Base-by-base conservation (phyloP, 23 tunicate species). In the Styela plicata region DNA sequence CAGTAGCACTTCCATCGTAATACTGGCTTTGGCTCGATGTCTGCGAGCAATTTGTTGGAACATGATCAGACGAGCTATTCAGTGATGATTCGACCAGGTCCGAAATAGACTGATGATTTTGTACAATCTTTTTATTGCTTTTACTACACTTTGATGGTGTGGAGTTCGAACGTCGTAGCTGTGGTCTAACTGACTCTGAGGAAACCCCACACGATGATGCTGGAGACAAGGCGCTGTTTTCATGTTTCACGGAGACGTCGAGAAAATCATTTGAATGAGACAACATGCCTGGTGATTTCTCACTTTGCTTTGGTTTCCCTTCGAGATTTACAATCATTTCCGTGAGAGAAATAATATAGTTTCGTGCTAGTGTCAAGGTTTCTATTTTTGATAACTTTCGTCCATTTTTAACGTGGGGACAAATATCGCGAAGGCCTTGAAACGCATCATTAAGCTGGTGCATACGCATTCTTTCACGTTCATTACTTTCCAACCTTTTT, bases 381-480 rank as follows among this genome's bases (percentile, higher is more conserved):
- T 91, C 97, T 24, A 91, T 91, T 66, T 91, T 91, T 21, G 97
- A 91, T 13, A 91, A 74, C 31, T 91, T 91, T 19, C 90, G 85
- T n/a, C 88, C 97, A 78, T 83, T 88, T 36, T 91, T 91, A 2
- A 86, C 96, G 26, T 86, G 90, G 16, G 90, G 97, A 64, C 97
- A 91, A 73, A 86, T 86, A 63, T 91, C 90, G 21, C 96, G 69
- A 71, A 90, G 83, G n/a, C 90, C 89, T 70, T 91, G 97, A 71
- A 91, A 91, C 52, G 97, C 97, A 87, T 86, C 96, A 89, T 86
- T 86, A 27, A 91, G 79, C 79, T 91, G 97, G 37, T 86, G 97
- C 97, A 91, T 91, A 24, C 94, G 57, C 83, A 89, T 74, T 29
- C 94, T 36, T 31, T 89, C 94, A 18, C 94, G 52, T 36, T 89